These are phyloP conservation scores for Peromyscus eremicus DNA, from an alignment of 2,797 vertebrate species.

Conservation along the genomic window DNA sequence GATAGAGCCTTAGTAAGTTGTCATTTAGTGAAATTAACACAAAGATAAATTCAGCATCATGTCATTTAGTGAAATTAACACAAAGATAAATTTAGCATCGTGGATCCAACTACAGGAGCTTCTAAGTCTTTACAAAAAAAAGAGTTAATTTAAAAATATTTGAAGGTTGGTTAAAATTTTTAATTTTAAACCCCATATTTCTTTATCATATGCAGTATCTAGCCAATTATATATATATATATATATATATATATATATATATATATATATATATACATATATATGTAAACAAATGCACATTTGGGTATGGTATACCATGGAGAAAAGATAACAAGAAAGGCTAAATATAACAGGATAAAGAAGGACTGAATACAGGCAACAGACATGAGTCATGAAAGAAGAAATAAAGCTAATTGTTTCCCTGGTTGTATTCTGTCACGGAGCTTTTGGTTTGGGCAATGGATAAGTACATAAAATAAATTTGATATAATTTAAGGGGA, in stretches of 20 bases:
- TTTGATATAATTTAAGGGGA: background rate
- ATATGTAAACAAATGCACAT: background rate
- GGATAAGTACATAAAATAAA: background rate
- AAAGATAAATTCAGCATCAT: background rate
- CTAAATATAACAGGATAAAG: too few species aligned
- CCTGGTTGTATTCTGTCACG: background rate
- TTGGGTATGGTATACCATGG: background rate
- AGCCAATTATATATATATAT: too few species aligned
- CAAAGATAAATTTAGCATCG: background rate
- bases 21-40: slow-evolving; percentile 7
- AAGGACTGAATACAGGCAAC: too few species aligned
- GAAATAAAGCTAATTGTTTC: background rate
- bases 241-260: background rate
- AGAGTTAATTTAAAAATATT: background rate
- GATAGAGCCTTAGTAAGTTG: background rate
- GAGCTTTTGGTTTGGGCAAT: background rate
- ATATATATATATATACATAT: background rate
- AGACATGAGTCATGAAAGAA: background rate
- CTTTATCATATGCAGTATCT: background rate
- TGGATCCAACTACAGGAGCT: background rate
- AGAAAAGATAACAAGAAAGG: too few species aligned
- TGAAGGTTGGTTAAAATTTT: background rate
- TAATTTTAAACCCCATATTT: background rate
- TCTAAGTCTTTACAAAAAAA: background rate
- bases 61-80: slow-evolving; percentile 5